Conservation (phyloP, 2,113 vertebrate species). For the Eptesicus fuscus region DNA sequence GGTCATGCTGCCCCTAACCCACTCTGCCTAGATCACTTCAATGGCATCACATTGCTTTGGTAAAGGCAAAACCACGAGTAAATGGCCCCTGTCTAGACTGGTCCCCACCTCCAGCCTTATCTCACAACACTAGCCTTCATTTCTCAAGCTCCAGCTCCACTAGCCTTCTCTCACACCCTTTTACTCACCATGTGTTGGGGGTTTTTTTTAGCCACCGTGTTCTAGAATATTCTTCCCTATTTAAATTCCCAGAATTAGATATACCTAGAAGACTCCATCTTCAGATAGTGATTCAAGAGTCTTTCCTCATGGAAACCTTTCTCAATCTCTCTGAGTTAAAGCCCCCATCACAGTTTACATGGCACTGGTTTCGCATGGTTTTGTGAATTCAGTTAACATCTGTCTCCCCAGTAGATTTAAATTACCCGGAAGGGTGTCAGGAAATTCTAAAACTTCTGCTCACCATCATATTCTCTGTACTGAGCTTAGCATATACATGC, state of each 20-base stretch:
- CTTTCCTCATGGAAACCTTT: background rate
- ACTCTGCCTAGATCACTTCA: background rate
- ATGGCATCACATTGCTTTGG: background rate
- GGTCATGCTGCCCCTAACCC: no score
- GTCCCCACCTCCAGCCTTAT: background rate
- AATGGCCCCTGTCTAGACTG: background rate
- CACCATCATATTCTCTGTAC: background rate
- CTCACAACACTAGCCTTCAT: background rate
- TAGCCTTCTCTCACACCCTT: background rate
- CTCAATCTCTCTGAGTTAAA: background rate
- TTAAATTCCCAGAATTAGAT: background rate
- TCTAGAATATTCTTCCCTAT: background rate
- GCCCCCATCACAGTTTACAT: background rate
- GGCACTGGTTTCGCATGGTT: background rate
- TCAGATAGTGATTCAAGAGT: background rate
- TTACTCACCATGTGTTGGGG: background rate
- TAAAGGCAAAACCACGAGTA: background rate
- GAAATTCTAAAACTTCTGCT: background rate
- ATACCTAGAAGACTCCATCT: background rate
- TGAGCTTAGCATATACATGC: background rate
- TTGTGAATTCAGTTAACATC: background rate
- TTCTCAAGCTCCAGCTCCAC: background rate
- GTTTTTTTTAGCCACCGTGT: background rate
- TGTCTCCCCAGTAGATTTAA: background rate
- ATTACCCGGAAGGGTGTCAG: no score